phyloP scores from a whole-genome alignment of 2,888 invertebrate species.

The Catocala nupta region DNA sequence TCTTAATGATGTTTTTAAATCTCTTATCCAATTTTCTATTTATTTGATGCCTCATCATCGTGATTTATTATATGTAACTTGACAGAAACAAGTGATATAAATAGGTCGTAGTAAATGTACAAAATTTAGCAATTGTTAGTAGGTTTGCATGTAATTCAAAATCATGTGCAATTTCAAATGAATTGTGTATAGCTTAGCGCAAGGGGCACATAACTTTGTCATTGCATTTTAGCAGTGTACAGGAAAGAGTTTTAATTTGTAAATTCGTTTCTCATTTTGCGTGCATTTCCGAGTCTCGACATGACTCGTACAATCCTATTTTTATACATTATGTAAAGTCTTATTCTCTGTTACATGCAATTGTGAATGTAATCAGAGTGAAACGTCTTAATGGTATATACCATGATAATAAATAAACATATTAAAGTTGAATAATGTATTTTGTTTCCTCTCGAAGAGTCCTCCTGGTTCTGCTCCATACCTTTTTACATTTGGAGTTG shows the following conservation, averaged over 20 bases:
- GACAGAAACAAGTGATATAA: constrained; percentile 79
- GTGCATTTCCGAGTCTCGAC: constrained; percentile 81
- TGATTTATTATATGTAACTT: constrained; percentile 69
- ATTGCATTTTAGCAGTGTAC: constrained; percentile 85
- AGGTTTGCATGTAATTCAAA: constrained; percentile 80
- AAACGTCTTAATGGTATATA: constrained; percentile 79
- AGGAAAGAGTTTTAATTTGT: constrained; percentile 75
- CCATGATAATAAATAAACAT: constrained; percentile 83
- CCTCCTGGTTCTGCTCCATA: too few species aligned
- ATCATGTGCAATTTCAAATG: constrained; percentile 83
- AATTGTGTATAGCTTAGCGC: constrained; percentile 73
- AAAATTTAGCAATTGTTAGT: constrained; percentile 80
- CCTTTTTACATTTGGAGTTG: too few species aligned
- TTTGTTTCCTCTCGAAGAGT: constrained; percentile 26
- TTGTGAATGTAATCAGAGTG: constrained; percentile 80
- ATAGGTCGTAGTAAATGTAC: constrained; percentile 82
- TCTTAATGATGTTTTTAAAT: constrained; percentile 68
- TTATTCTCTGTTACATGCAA: constrained; percentile 83
- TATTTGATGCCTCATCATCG: constrained; percentile 72
- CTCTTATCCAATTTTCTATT: constrained; percentile 74
- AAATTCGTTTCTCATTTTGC: constrained; percentile 81
- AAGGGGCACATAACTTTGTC: constrained; percentile 76
- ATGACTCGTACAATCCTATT: constrained; percentile 85
- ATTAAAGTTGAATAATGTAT: constrained; percentile 73
- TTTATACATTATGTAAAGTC: constrained; percentile 86